phyloP scores from a whole-genome alignment of 2,888 invertebrate species.

The Morpho achilles region DNA sequence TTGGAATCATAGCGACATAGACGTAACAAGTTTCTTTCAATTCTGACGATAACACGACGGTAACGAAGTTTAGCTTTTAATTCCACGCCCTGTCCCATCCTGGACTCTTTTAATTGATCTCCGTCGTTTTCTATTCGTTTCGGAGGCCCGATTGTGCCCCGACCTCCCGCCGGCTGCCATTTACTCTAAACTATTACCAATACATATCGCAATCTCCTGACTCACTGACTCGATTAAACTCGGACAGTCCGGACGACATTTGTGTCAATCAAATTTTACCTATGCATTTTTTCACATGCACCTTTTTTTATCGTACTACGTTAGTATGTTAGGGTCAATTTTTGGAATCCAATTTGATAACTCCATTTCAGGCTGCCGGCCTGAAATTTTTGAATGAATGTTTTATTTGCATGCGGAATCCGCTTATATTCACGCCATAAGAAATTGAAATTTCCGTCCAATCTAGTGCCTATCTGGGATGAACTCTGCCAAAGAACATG shows the following conservation, averaged over 20 bases:
- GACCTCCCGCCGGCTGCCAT: constrained; percentile 6
- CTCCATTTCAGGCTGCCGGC: not conserved
- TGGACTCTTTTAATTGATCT: constrained; percentile 61
- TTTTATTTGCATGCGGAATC: not conserved
- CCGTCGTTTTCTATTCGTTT: constrained; percentile 53
- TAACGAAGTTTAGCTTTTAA: constrained; percentile 75
- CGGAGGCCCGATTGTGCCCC: constrained; percentile 40
- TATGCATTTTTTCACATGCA: constrained; percentile 1
- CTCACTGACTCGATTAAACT: constrained; percentile 6
- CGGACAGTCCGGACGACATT: constrained; percentile 1
- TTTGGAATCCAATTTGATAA: constrained; percentile 4
- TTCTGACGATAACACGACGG: constrained; percentile 66
- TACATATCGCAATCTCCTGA: constrained; percentile 8
- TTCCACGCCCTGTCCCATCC: constrained; percentile 45
- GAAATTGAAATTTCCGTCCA: no score
- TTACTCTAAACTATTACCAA: constrained; percentile 18
- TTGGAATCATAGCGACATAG: constrained; percentile 69
- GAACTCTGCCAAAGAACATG: no score
- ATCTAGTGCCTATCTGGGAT: no score
- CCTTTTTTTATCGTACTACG: constrained; percentile 2
- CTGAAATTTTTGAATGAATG: not conserved
- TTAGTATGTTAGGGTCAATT: constrained; percentile 4
- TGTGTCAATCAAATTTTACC: constrained; percentile 5
- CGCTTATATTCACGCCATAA: no score
- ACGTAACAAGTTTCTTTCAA: constrained; percentile 75